Evolutionary conservation across 2,888 invertebrate genomes (phyloP).

Genomic region (Macaria notata): DNA sequence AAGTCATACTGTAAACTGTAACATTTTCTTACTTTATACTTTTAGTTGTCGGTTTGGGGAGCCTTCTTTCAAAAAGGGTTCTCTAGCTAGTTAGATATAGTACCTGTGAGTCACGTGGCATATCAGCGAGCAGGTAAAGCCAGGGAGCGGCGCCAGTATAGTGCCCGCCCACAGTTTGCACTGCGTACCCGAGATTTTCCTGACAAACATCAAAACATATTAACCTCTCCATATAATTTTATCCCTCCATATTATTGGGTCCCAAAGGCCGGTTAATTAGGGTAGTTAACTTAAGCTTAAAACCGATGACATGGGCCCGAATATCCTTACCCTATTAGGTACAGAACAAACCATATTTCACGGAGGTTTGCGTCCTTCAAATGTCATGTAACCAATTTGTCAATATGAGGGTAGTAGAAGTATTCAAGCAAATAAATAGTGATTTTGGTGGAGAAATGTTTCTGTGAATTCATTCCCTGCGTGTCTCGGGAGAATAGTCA

Average conservation of each 20-base stretch:
- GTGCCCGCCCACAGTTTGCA: conserved; percentile 79
- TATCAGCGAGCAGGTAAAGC: conserved; percentile 67
- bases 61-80: too few species aligned
- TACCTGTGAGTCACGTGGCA: conserved; percentile 74
- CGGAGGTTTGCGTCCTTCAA: conserved; percentile 7
- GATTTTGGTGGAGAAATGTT: conserved; percentile 26
- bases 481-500: conserved; percentile 36
- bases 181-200: conserved; percentile 71
- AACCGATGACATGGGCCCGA: conserved; percentile 19
- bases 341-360: conserved; percentile 17
- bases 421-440: conserved; percentile 28
- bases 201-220: conserved; percentile 33
- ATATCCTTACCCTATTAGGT: conserved; percentile 15
- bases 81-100: not conserved
- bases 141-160: conserved; percentile 65
- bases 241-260: too few species aligned
- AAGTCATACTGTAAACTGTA: too few species aligned
- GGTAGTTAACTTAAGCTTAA: conserved; percentile 27
- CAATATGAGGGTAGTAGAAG: conserved; percentile 16
- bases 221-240: conserved; percentile 17
- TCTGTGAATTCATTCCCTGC: conserved; percentile 35
- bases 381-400: conserved; percentile 15
- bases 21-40: too few species aligned
- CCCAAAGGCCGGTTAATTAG: conserved; percentile 26
- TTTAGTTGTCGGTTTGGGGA: not conserved